Base-by-base conservation (phyloP, 2,888 invertebrate genomes). In the Bursaphelenchus okinawaensis region DNA sequence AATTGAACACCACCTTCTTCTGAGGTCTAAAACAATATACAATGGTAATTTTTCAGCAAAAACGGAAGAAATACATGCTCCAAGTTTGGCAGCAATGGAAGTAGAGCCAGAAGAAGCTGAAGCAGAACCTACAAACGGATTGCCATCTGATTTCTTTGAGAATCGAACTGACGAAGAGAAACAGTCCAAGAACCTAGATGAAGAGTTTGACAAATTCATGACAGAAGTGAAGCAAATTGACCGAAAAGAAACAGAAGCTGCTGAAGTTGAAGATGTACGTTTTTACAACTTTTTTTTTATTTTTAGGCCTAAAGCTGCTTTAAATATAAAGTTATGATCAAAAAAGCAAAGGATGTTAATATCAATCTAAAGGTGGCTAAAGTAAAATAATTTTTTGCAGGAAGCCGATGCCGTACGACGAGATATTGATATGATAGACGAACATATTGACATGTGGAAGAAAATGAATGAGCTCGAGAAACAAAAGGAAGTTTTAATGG, bases 401-500 rank as follows among this genome's bases (percentile, higher is more conserved):
- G 63, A 62, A 31, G 22, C 9, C n/a, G 27, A 40, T n/a, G 67
- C 72, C 27, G n/a, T 63, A 6, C 66, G 40, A 19, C 62, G 60
- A 16, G 69, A 69, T 16, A 26, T 69, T 22, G 69, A 72, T 19
- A 20, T 55, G 16, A 69, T 69, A 8, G 71, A 69, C 40, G 69
- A 69, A 27, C 71, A 69, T n/a, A 69, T 69, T 29, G 69, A 69
- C 24, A 40, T 74, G 29, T 69, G 69, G 69, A 54, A 52, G 23
- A 22, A 24, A 22, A 27, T 69, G 16, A 71, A 69, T 23, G 71
- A 69, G 22, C 65, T 69, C 23, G 69, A 69, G 40, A 69, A 62
- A 26, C 28, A 61, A 19, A 69, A 69, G 23, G 69, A 69, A 27
- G 50, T 29, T 19, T 22, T 72, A 7, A 23, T 72, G 16, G 56